phyloP scores from a whole-genome alignment of 2,797 vertebrate genomes.

The Rhinogobio ventralis region DNA sequence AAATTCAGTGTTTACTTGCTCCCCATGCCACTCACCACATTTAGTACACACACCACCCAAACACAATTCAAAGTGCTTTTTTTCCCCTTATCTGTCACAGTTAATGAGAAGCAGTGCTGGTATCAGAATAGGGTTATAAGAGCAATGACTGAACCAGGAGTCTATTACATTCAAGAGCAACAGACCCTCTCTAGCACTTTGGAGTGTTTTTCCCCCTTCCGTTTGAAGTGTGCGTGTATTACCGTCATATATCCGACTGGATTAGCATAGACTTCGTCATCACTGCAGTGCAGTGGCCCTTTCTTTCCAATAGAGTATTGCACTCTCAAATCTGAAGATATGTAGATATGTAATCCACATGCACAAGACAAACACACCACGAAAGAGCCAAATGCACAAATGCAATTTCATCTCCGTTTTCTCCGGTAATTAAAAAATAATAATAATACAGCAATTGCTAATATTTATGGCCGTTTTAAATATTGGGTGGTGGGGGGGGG shows the following conservation, averaged over 20 bases:
- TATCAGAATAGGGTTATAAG: slow-evolving; percentile 64
- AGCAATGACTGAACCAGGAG: slow-evolving; percentile 50
- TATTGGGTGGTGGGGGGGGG: no score
- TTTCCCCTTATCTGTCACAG: slow-evolving; percentile 16
- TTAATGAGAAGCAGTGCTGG: slow-evolving; percentile 48
- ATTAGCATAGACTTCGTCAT: slow-evolving; percentile 41
- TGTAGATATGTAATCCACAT: background rate
- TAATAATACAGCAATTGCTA: no score
- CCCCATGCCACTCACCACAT: background rate
- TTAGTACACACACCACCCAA: background rate
- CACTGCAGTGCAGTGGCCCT: background rate
- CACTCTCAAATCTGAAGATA: background rate
- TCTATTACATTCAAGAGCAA: slow-evolving; percentile 46
- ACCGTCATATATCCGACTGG: slow-evolving; percentile 71
- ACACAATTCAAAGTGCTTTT: slow-evolving; percentile 12
- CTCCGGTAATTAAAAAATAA: background rate
- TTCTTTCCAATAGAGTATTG: background rate
- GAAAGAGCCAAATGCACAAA: background rate
- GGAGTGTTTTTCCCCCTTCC: slow-evolving; percentile 66
- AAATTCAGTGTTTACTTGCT: slow-evolving; percentile 25
- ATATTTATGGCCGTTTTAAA: no score
- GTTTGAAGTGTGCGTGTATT: slow-evolving; percentile 72
- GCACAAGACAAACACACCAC: background rate
- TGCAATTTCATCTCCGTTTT: background rate
- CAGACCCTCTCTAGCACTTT: slow-evolving; percentile 6